These are phyloP conservation scores for Oasisia sp. DNA, from an alignment of 2,888 invertebrate genomes.

Conservation along the genomic window DNA sequence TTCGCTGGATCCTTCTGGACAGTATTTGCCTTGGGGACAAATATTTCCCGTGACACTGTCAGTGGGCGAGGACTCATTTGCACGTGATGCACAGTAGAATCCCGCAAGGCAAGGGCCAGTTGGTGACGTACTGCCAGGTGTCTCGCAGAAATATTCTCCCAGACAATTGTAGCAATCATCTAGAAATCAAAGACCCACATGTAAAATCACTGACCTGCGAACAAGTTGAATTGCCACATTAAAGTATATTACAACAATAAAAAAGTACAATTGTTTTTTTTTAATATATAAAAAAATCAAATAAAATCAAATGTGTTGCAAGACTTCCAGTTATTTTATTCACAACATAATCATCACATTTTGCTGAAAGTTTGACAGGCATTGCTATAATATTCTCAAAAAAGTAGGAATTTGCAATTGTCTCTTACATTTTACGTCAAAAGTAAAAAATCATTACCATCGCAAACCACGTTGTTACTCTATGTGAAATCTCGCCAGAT, in stretches of 20 bases:
- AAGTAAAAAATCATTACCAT: too few species aligned
- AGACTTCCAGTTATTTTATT: too few species aligned
- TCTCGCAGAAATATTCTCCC: slow-evolving; percentile 54
- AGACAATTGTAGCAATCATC: slow-evolving; percentile 53
- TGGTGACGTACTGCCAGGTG: slow-evolving; percentile 51
- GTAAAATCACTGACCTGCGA: neutral
- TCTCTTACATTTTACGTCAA: too few species aligned
- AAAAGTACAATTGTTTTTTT: too few species aligned
- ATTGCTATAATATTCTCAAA: too few species aligned
- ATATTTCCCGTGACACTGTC: slow-evolving; percentile 56
- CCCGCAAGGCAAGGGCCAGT: slow-evolving; percentile 56
- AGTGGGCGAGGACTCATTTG: slow-evolving; percentile 54
- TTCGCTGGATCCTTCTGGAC: slow-evolving; percentile 46
- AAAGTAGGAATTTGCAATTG: too few species aligned
- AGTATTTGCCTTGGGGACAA: slow-evolving; percentile 58
- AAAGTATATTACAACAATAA: neutral
- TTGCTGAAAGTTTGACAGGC: too few species aligned
- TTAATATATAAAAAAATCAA: too few species aligned
- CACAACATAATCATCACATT: too few species aligned
- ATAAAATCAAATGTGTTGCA: neutral
- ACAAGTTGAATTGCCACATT: slow-evolving; percentile 13
- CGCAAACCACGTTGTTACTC: too few species aligned
- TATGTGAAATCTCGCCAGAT: too few species aligned
- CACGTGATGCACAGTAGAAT: slow-evolving; percentile 51
- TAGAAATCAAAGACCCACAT: slow-evolving; percentile 34